phyloP scores from a whole-genome alignment of 2,888 invertebrate species.

The Brachypterus glaber region DNA sequence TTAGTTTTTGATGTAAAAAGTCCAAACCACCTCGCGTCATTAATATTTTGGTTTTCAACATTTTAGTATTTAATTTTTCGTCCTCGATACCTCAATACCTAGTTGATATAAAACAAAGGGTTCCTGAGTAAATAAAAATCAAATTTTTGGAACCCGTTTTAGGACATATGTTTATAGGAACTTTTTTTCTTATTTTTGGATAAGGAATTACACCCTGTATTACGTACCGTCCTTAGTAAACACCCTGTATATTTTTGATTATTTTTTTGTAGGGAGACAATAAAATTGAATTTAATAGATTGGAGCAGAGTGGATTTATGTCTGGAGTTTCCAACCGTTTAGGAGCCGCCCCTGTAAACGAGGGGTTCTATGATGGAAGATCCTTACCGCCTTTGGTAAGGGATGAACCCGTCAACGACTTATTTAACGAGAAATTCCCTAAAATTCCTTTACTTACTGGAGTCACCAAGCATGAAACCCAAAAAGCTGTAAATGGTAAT shows the following conservation, averaged over 20 bases:
- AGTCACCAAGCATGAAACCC: constrained; percentile 63
- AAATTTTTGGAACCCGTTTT: neutral
- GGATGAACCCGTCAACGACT: constrained; percentile 51
- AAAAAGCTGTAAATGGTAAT: constrained; percentile 49
- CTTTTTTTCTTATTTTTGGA: too few species aligned
- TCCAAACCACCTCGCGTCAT: too few species aligned
- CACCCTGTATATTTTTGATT: constrained; percentile 21
- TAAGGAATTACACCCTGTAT: neutral
- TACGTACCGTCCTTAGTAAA: neutral
- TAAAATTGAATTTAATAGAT: constrained; percentile 46
- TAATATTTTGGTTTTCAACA: too few species aligned
- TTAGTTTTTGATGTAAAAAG: too few species aligned
- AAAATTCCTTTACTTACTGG: constrained; percentile 63
- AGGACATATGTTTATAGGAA: too few species aligned
- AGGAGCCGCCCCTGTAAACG: constrained; percentile 59
- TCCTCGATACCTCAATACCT: too few species aligned
- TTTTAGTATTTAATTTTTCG: too few species aligned
- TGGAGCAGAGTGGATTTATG: constrained; percentile 51
- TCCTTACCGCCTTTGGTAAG: constrained; percentile 57
- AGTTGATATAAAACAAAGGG: too few species aligned
- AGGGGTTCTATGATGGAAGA: constrained; percentile 56
- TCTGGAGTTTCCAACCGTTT: constrained; percentile 52
- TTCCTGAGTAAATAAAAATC: too few species aligned
- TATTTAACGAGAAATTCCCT: constrained; percentile 45
- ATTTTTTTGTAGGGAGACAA: constrained; percentile 47